Conservation (phyloP, 1,140 invertebrate species). For the Hormaphis cornu region DNA sequence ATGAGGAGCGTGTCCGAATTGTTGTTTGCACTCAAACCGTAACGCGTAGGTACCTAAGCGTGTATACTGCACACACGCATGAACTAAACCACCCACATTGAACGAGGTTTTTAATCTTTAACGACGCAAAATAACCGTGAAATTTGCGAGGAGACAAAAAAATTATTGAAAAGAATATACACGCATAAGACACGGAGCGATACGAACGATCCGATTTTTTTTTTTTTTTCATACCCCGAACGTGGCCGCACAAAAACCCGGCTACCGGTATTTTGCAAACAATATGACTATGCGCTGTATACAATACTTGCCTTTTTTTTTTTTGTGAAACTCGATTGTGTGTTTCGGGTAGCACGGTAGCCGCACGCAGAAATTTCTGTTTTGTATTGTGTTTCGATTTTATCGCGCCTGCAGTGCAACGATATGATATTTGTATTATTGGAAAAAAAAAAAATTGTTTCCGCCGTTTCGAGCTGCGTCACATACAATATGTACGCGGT, state of each 20-base stretch:
- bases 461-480: conserved; percentile 1
- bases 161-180: too few species aligned
- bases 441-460: conserved; percentile 12
- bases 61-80: too few species aligned
- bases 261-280: conserved; percentile 9
- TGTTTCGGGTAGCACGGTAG: conserved; percentile 27
- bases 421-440: not conserved
- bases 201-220: not conserved
- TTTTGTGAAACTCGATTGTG: conserved; percentile 25
- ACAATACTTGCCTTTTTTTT: not conserved
- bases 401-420: not conserved
- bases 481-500: not conserved
- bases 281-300: not conserved
- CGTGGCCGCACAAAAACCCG: not conserved
- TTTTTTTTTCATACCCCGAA: conserved; percentile 1
- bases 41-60: not conserved
- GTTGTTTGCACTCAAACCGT: conserved; percentile 10
- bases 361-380: conserved; percentile 9
- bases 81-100: conserved; percentile 20
- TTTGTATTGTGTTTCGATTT: not conserved
- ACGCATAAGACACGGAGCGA: not conserved
- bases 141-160: conserved; percentile 20
- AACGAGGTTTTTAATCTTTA: conserved; percentile 6
- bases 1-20: not conserved
- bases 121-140: conserved; percentile 21